A percentile compares a stretch with the other conserved stretches of the same genome.
Evolutionary conservation across 2,113 vertebrate genomes (phyloP).

Genomic region (Gallinago undulata): DNA sequence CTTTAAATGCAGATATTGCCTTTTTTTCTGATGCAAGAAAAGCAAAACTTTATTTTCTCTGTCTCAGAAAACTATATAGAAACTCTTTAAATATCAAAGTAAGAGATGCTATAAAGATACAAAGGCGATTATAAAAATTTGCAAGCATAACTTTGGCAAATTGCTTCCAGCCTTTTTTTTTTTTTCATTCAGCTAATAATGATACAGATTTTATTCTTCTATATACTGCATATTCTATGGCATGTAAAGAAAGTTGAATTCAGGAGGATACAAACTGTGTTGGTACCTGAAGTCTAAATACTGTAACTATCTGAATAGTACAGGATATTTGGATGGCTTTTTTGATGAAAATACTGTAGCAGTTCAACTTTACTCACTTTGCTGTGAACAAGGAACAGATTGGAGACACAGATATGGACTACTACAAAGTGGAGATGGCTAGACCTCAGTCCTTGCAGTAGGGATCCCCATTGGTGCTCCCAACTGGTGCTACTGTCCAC

Average conservation of each 20-base stretch:
- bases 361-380: background rate
- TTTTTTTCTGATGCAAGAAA: background rate
- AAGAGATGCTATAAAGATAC: background rate
- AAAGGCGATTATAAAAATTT: background rate
- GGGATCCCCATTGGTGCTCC: background rate
- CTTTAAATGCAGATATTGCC: slow-evolving; percentile 18
- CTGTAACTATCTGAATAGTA: background rate
- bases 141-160: background rate
- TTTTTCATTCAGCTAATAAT: background rate
- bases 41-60: background rate
- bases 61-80: background rate
- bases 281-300: background rate
- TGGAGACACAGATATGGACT: background rate
- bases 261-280: background rate
- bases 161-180: background rate
- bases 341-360: background rate
- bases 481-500: background rate
- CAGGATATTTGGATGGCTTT: background rate
- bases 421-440: background rate
- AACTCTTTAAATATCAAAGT: background rate
- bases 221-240: background rate
- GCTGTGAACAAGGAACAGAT: background rate
- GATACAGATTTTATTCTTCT: background rate
- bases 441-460: background rate
- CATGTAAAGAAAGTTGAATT: background rate